Base-by-base conservation (phyloP, 2,797 vertebrate species). In the Cirrhinus molitorella region DNA sequence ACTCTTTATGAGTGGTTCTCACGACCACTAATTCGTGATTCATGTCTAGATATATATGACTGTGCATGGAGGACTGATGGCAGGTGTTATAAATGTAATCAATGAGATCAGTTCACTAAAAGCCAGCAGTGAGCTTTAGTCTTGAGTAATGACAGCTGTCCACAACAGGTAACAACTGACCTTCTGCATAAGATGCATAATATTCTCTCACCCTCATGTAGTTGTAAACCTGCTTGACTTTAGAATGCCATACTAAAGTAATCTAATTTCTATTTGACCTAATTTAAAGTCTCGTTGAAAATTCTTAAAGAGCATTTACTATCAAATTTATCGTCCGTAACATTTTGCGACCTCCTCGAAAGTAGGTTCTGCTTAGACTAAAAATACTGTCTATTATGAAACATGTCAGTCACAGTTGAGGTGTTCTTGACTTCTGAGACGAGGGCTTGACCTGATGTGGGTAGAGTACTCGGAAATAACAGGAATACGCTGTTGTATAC, bases 381-480 rank as follows among this genome's bases (percentile, higher is more conserved):
- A 85, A 84, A 65, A 88, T 79, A 65, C 37, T 51, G n/a, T 51
- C 45, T 82, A 40, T 83, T 83, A 80, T 63, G 83, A 83, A 80
- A 83, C 70, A 5, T 68, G 66, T 28, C 66, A 55, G 45, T 57
- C n/a, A 78, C 72, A 61, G 45, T 71, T 14, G 31, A 81, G 79
- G 31, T 81, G 73, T 72, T 55, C 47, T 81, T 77, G 31, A 76
- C 47, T 81, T 71, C 31, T 65, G 66, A 81, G 25, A 77, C 21
- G 19, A 76, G 34, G 13, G 40, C 40, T 81, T 85, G 49, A 80
- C n/a, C 37, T 49, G 49, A 68, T 66, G 40, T 75, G n/a, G 40
- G 25, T 21, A 45, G 40, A 61, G 13, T 3, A 37, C 40, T 63
- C 3, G 5, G 57, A 34, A 72, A 61, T 57, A 0, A 43, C 49